phyloP scores from a whole-genome alignment of 1,140 invertebrate species.

The Drosophila arizonae region DNA sequence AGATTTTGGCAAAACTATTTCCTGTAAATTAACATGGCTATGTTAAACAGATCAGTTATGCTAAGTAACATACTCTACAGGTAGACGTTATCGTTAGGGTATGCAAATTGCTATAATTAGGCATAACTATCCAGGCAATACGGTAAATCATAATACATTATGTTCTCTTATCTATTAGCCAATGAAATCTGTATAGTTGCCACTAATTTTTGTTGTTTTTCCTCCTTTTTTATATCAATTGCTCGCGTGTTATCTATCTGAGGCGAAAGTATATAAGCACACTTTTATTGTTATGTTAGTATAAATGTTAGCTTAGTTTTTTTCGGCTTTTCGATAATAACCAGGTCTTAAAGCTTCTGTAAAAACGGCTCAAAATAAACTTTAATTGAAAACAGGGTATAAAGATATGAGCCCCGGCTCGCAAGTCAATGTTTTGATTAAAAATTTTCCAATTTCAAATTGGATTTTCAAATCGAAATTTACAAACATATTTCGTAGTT shows the following conservation, averaged over 20 bases:
- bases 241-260: slow-evolving; percentile 5
- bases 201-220: neutral
- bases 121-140: slow-evolving; percentile 3
- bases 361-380: neutral
- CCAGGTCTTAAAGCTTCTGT: neutral
- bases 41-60: no score
- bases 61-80: neutral
- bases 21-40: no score
- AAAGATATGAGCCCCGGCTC: neutral
- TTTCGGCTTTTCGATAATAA: slow-evolving; percentile 11
- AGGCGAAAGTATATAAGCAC: slow-evolving; percentile 6
- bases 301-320: slow-evolving; percentile 8
- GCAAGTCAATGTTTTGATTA: no score
- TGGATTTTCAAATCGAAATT: slow-evolving; percentile 14
- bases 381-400: slow-evolving; percentile 1
- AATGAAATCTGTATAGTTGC: slow-evolving; percentile 14
- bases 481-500: neutral
- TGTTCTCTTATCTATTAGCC: slow-evolving; percentile 18
- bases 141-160: slow-evolving; percentile 5
- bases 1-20: no score
- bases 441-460: slow-evolving; percentile 12
- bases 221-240: slow-evolving; percentile 10
- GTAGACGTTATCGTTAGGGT: neutral
- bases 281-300: neutral
- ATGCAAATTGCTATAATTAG: slow-evolving; percentile 1